Evolutionary conservation across 2,888 invertebrate species (phyloP), one percentile per base, ranked within the genome.

Genomic region (Parasteatoda lunata): DNA sequence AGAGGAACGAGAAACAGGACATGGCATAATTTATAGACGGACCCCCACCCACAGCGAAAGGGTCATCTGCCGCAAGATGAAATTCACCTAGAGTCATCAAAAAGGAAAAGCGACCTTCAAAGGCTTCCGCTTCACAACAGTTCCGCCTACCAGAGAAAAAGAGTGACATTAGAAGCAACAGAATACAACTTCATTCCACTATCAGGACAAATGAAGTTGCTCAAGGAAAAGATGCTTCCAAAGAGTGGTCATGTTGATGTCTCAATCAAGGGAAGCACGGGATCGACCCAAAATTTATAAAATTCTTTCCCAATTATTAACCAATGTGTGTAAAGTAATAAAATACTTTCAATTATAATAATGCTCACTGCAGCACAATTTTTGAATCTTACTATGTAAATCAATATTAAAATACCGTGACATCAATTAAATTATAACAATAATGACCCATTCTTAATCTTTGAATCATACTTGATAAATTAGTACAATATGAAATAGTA

Each of bases 71-170:
- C 54, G 51, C 77, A 15, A 78, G 59, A 77, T 59, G 49, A 30
- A 48, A 64, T 71, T 84, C 77, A 73, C 84, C 68, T 59, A 77
- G 49, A 45, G 47, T 13, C 69, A 49, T 13, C 69, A 49, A 51
- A 83, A 77, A 70, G 64, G 59, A 9, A 9, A 69, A 84, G 49
- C 76, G 71, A 66, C 65, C 76, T 66, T 85, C 85, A 85, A 85
- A 81, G 71, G 77, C 77, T 13, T 30, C 85, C 85, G 85, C 80
- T 70, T 49, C 47, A 70, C 71, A 48, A 59, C 77, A 78, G 68
- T 73, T 72, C 54, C 73, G 84, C 73, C 78, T 75, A n/a, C 75
- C 49, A 52, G 73, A 30, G 45, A 51, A 47, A 48, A 59, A 59
- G 15, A 71, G n/a, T 64, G 70, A 69, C 68, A 77, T 79, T 79